phyloP scores from a whole-genome alignment of 2,113 vertebrate species.

The Eleginops maclovinus region DNA sequence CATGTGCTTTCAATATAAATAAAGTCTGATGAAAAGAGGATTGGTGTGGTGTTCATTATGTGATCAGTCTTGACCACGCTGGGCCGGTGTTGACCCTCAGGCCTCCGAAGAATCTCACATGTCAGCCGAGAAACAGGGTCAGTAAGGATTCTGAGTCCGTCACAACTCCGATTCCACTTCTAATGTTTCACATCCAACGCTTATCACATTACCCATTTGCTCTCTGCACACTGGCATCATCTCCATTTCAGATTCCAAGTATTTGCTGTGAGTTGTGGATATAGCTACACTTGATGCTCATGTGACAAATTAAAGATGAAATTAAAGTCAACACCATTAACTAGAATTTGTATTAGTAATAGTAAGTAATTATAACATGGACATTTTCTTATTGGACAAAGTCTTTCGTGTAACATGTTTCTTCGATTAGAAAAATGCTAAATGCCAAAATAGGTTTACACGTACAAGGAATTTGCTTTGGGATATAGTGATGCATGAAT shows the following conservation, averaged over 20 bases:
- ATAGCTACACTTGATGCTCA: conserved; percentile 13
- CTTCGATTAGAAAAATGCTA: not conserved
- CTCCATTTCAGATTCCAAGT: conserved; percentile 61
- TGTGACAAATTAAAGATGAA: not conserved
- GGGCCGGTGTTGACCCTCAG: conserved; percentile 59
- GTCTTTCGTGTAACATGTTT: not conserved
- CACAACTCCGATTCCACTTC: conserved; percentile 70
- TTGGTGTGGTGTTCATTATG: conserved; percentile 54
- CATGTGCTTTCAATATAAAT: conserved; percentile 63
- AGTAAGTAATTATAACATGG: not conserved
- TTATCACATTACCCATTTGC: conserved; percentile 74
- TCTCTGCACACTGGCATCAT: conserved; percentile 68
- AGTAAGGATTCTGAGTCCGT: conserved; percentile 67
- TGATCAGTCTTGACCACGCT: conserved; percentile 53
- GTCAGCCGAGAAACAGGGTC: conserved; percentile 66
- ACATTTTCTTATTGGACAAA: not conserved
- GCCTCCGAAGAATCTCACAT: conserved; percentile 73
- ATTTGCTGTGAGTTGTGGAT: conserved; percentile 23
- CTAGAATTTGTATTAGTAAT: not conserved
- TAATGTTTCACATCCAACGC: conserved; percentile 73
- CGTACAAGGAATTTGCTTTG: not conserved
- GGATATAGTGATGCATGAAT: too few relatives aligned
- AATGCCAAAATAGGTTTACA: not conserved
- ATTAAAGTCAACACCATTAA: conserved; percentile 5
- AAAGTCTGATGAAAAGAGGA: conserved; percentile 65